Evolutionary conservation across 2,888 invertebrate species (phyloP), one percentile per base, ranked within the genome.

Genomic region (Allacma fusca): DNA sequence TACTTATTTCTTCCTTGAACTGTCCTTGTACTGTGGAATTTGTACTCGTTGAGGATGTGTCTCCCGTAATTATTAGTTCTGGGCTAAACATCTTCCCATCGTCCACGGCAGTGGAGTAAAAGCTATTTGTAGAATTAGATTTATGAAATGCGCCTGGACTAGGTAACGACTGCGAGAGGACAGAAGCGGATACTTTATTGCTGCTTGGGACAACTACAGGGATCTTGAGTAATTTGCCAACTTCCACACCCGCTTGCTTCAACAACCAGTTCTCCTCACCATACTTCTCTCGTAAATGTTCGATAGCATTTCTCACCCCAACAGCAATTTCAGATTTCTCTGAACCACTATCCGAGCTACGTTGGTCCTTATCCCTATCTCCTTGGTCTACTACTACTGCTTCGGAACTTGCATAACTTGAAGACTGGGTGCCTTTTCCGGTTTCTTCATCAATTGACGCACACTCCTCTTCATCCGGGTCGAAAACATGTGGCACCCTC

Each of bases 181-280:
- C 21, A 12, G 50, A 19, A 13, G 50, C 50, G 9, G 62, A 62
- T 9, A 62, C 26, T 62, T 62, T 62, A 26, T 62, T 62, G 26
- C 43, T 24, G 13, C 57, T 76, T 16, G 71, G 67, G 57, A 26
- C n/a, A n/a, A 13, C 21, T 13, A 79, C 80, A 12, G 82, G 82
- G 57, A 84, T 82, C 62, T 78, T 71, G 21, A 84, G 71, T 12
- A 83, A 73, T 68, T 82, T 82, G 7, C 79, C 80, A 21, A 84
- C 79, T 75, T 83, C 82, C 65, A 77, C 79, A 12, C 83, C 80
- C 12, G 81, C 82, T 21, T 82, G 82, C 29, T 80, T 77, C 12
- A 82, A 67, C 12, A 84, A 79, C 84, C 83, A 84, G 62, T 82
- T 78, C 29, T 84, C 83, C 12, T 81, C 78, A 0, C 84, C 84